phyloP scores from a whole-genome alignment of 2,797 vertebrate genomes.

The Xiphorhynchus erythropygius region DNA sequence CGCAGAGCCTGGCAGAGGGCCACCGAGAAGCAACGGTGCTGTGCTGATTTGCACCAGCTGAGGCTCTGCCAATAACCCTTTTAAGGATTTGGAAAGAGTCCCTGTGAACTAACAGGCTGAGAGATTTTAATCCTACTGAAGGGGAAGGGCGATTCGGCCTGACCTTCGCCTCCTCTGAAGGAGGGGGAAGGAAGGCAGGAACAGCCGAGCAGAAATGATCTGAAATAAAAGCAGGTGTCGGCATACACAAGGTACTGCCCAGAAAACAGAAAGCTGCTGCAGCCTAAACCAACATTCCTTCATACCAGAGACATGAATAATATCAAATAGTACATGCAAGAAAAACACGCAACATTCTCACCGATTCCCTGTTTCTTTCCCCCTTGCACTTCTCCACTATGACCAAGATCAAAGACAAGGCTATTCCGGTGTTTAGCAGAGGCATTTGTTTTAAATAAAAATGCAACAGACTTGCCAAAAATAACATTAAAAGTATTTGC shows the following conservation, averaged over 20 bases:
- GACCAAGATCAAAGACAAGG: background rate
- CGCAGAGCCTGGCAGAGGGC: background rate
- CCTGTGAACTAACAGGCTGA: background rate
- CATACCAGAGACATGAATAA: background rate
- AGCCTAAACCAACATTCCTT: background rate
- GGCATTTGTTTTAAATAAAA: constrained; percentile 21
- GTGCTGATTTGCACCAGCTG: constrained; percentile 5
- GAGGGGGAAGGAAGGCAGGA: background rate
- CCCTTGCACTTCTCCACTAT: background rate
- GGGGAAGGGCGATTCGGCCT: background rate
- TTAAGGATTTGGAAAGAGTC: constrained; percentile 52
- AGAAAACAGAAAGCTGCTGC: background rate
- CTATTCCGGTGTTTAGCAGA: background rate
- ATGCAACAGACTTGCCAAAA: background rate
- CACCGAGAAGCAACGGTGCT: background rate
- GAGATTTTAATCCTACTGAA: constrained; percentile 1
- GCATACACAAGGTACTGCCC: background rate
- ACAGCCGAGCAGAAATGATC: background rate
- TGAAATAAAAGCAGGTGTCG: constrained; percentile 10
- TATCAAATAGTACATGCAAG: background rate
- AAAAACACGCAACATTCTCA: background rate
- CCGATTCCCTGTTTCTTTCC: background rate
- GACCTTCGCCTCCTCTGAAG: background rate
- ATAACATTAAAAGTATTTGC: background rate
- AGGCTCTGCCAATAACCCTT: constrained; percentile 46